phyloP scores from a whole-genome alignment of 2,888 invertebrate genomes.

The Labia minor region DNA sequence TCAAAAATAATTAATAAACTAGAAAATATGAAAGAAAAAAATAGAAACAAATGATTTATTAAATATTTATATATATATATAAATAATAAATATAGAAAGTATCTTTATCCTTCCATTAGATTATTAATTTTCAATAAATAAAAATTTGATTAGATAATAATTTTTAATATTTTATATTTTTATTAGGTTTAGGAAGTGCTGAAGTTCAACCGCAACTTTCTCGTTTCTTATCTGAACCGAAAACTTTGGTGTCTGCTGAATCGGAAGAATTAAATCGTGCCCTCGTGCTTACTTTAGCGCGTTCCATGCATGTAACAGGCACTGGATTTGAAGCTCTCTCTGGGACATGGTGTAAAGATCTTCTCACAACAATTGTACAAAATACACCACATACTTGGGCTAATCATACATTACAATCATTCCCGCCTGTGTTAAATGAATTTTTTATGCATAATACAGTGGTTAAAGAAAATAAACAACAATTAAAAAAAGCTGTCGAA shows the following conservation, averaged over 20 bases:
- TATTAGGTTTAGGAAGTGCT: conserved; percentile 64
- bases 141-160: too few relatives aligned
- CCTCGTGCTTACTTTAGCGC: conserved; percentile 81
- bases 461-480: conserved; percentile 79
- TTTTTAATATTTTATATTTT: too few relatives aligned
- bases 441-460: conserved; percentile 79
- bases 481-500: conserved; percentile 80
- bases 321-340: conserved; percentile 46
- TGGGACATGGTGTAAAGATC: conserved; percentile 80
- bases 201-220: conserved; percentile 91
- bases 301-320: conserved; percentile 89
- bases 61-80: too few relatives aligned
- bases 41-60: too few relatives aligned
- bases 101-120: too few relatives aligned
- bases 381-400: conserved; percentile 95
- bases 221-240: conserved; percentile 80
- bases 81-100: too few relatives aligned
- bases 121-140: too few relatives aligned
- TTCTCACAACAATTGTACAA: conserved; percentile 79
- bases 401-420: conserved; percentile 80
- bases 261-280: conserved; percentile 91
- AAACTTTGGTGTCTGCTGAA: conserved; percentile 82
- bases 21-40: too few relatives aligned
- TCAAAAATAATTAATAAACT: too few relatives aligned
- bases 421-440: conserved; percentile 78